A percentile compares a stretch with the other conserved stretches of the same genome.
Conservation (phyloP, 1,140 invertebrate genomes). For the Zelostemma sp. region DNA sequence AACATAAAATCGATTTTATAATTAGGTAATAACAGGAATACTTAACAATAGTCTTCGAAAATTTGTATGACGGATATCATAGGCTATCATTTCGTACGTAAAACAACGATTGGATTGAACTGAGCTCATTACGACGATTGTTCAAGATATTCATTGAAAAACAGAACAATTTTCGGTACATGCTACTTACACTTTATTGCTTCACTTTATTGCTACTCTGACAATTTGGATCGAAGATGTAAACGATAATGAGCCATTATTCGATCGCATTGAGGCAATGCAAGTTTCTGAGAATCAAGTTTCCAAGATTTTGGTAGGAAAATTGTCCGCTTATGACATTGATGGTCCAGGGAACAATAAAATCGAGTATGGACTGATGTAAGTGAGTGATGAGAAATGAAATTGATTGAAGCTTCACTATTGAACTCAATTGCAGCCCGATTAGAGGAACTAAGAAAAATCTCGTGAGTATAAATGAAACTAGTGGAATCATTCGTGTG, state of each 20-base stretch:
- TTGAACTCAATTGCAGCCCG: no score
- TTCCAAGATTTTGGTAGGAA: slow-evolving; percentile 25
- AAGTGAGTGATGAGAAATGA: slow-evolving; percentile 8
- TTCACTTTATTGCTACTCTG: slow-evolving; percentile 22
- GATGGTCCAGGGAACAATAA: slow-evolving; percentile 41
- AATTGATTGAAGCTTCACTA: background rate
- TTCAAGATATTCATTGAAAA: no score
- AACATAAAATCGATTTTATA: no score
- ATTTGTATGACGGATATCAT: no score
- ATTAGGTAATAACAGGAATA: no score
- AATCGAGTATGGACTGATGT: slow-evolving; percentile 35
- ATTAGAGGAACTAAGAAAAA: background rate
- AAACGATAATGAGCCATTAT: slow-evolving; percentile 40
- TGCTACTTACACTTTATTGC: no score
- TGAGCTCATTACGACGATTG: no score
- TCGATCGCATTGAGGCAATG: slow-evolving; percentile 23
- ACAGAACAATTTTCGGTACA: no score
- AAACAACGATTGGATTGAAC: no score
- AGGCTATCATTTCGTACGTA: no score
- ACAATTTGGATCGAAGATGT: slow-evolving; percentile 38
- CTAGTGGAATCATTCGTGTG: slow-evolving; percentile 3
- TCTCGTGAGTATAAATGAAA: slow-evolving; percentile 4
- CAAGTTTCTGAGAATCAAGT: slow-evolving; percentile 38
- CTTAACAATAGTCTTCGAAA: no score
- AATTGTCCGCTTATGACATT: slow-evolving; percentile 35